These are phyloP conservation scores for Desmodus rotundus DNA, from an alignment of 2,113 vertebrate species.

Conservation along the genomic window DNA sequence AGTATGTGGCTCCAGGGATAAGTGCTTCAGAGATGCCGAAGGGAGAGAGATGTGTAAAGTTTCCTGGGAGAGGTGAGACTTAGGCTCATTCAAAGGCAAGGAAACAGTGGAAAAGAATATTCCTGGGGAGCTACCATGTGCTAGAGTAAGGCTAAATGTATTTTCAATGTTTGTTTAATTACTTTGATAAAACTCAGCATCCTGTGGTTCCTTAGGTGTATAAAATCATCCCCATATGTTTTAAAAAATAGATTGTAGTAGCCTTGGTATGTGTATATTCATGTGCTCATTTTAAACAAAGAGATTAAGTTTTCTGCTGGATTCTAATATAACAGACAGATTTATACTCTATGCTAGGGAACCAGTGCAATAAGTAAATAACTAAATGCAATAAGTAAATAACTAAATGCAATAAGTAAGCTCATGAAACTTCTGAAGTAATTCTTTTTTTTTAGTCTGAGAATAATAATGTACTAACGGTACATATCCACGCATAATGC, in stretches of 20 bases:
- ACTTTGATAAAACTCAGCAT: background rate
- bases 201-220: background rate
- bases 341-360: background rate
- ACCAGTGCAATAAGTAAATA: too few relatives aligned
- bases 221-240: background rate
- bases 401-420: too few relatives aligned
- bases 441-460: background rate
- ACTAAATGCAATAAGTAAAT: too few relatives aligned
- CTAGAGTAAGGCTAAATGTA: background rate
- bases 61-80: background rate
- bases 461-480: background rate
- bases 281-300: background rate
- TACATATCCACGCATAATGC: background rate
- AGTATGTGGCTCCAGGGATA: background rate
- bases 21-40: background rate
- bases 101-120: background rate
- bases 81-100: background rate
- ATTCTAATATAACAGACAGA: background rate
- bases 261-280: background rate
- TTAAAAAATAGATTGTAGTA: background rate
- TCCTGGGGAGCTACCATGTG: background rate
- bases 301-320: background rate
- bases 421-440: background rate
- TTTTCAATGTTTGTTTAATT: background rate
- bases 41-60: background rate